These are phyloP conservation scores for Aphidius colemani DNA, from an alignment of 2,888 invertebrate genomes.

Conservation along the genomic window DNA sequence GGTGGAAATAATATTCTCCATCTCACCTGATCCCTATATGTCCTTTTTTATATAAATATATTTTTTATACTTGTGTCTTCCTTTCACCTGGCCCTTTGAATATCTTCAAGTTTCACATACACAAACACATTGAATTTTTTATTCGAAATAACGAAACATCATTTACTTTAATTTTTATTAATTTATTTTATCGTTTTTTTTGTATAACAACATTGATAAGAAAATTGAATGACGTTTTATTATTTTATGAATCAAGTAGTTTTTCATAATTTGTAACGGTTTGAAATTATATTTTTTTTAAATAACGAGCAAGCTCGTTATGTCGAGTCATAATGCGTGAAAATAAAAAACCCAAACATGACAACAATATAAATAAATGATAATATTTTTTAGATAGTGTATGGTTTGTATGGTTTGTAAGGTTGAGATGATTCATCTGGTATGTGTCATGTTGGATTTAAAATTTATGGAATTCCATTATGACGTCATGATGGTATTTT, in stretches of 20 bases:
- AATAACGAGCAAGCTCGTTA: constrained; percentile 33
- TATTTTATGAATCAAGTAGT: constrained; percentile 25
- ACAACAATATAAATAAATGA: background rate
- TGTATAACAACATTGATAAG: background rate
- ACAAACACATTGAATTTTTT: background rate
- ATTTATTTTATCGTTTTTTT: background rate
- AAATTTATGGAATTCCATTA: too few relatives aligned
- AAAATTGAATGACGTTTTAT: background rate
- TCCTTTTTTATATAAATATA: background rate
- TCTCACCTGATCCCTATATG: background rate
- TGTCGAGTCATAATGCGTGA: constrained; percentile 35
- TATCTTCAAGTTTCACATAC: constrained; percentile 3
- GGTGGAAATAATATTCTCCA: constrained; percentile 15
- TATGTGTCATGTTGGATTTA: too few relatives aligned
- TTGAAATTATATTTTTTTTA: background rate
- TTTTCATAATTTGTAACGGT: constrained; percentile 33
- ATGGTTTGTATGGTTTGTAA: too few relatives aligned
- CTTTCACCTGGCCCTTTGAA: too few relatives aligned
- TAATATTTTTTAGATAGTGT: too few relatives aligned
- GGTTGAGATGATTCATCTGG: too few relatives aligned
- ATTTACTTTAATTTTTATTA: constrained; percentile 9
- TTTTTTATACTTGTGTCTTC: background rate
- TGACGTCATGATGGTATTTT: too few relatives aligned
- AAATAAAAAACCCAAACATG: constrained; percentile 14
- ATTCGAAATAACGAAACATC: constrained; percentile 29